A percentile compares a stretch with the other conserved stretches of the same genome.
Conservation (phyloP, 2,888 invertebrate genomes). For the Laspeyria flexula region DNA sequence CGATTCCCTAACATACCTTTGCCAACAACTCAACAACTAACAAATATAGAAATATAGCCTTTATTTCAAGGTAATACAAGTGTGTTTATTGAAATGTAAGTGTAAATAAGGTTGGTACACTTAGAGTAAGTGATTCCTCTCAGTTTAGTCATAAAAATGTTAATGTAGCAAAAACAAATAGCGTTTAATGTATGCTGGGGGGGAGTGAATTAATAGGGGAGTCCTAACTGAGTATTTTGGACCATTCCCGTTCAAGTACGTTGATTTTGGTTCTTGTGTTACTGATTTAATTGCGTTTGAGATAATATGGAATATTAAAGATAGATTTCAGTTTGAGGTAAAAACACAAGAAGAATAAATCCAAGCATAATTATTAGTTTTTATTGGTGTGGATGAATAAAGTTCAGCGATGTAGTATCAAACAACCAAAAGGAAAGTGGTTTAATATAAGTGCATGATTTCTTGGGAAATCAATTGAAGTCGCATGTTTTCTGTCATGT, state of each 20-base stretch:
- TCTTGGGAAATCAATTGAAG: too few relatives aligned
- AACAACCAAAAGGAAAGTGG: too few relatives aligned
- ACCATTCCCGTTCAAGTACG: constrained; percentile 54
- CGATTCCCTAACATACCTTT: constrained; percentile 19
- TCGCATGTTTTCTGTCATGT: too few relatives aligned
- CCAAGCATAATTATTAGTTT: too few relatives aligned
- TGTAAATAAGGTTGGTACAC: constrained; percentile 50
- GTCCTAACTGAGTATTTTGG: constrained; percentile 30
- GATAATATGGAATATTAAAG: constrained; percentile 7
- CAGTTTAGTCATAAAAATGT: constrained; percentile 85
- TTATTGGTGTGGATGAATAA: too few relatives aligned
- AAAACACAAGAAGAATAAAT: too few relatives aligned
- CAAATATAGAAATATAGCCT: constrained; percentile 12
- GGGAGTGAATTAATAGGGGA: constrained; percentile 70
- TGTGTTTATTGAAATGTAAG: constrained; percentile 4
- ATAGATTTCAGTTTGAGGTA: not conserved
- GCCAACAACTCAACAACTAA: not conserved
- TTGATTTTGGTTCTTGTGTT: constrained; percentile 47
- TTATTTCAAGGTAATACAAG: constrained; percentile 24
- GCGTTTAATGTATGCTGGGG: constrained; percentile 81
- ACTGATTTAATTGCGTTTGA: constrained; percentile 27
- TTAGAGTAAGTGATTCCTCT: constrained; percentile 78
- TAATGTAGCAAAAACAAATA: constrained; percentile 84
- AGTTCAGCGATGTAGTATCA: too few relatives aligned
- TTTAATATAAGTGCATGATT: too few relatives aligned